phyloP scores from a whole-genome alignment of 1,140 invertebrate species.

The Dendrolimus punctatus region DNA sequence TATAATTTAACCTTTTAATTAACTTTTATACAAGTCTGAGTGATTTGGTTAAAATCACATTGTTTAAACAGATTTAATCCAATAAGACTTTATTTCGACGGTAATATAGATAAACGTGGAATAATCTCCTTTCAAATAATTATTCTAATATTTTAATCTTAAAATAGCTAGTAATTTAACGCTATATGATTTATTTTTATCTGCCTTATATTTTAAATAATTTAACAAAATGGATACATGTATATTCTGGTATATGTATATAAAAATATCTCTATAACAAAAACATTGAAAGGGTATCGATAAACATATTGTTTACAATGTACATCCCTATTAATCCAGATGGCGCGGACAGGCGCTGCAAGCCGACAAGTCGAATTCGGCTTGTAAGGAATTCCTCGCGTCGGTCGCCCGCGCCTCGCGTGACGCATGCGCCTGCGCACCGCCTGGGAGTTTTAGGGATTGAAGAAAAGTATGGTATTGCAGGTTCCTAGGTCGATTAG shows the following conservation, averaged over 20 bases:
- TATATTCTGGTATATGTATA: slow-evolving; percentile 1
- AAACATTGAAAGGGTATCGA: slow-evolving; percentile 18
- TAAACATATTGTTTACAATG: slow-evolving; percentile 1
- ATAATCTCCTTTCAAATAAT: not conserved
- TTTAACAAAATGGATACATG: slow-evolving; percentile 1
- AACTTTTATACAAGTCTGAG: too few species aligned
- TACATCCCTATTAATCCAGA: slow-evolving; percentile 45
- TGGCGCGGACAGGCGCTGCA: slow-evolving; percentile 54
- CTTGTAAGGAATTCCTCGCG: slow-evolving; percentile 52
- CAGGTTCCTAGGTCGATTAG: not conserved
- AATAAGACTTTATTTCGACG: too few species aligned
- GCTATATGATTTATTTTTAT: not conserved
- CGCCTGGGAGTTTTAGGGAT: slow-evolving; percentile 20
- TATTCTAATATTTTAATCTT: slow-evolving; percentile 1
- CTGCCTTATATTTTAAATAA: not conserved
- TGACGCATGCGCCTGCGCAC: slow-evolving; percentile 31
- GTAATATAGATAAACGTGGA: too few species aligned
- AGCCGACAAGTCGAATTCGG: slow-evolving; percentile 49
- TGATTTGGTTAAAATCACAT: too few species aligned
- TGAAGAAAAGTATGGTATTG: slow-evolving; percentile 3
- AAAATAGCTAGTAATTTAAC: slow-evolving; percentile 2
- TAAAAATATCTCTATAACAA: not conserved
- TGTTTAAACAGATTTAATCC: too few species aligned
- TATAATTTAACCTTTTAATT: too few species aligned
- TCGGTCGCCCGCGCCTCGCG: slow-evolving; percentile 45